Evolutionary conservation across 2,888 invertebrate genomes (phyloP), one percentile per base, ranked within the genome.

Genomic region (Digitonthophagus gazella): DNA sequence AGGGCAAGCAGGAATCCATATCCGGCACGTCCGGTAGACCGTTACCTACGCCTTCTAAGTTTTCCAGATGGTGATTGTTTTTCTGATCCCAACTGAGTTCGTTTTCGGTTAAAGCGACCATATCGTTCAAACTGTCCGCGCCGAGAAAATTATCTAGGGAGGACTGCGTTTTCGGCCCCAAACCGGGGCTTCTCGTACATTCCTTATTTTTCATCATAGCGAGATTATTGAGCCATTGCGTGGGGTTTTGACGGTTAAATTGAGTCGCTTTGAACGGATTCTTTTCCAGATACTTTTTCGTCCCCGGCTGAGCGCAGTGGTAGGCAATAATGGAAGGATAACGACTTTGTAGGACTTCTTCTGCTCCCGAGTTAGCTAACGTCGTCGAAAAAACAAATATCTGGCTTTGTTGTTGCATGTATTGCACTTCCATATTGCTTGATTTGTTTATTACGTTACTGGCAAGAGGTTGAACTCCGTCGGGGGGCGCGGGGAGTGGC

Each of bases 301-400:
- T 98, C 74, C 92, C 92, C 1, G 97, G 96, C 82, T 97, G 96
- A 20, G 96, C 93, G 86, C 96, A 95, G 80, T 98, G 98, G 83
- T 93, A 98, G 22, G 95, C 93, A 76, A 97, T 95, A 76, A 98
- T 97, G 66, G 95, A 93, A 77, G 93, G 91, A 82, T 91, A 96
- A 78, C 95, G 94, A 1, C 96, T 95, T 72, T 92, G 91, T 71
- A 95, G 84, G 11, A 97, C 97, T 11, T 94, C 90, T 78, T 98
- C 97, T 0, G 97, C 97, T 3, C 96, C 97, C 80, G 95, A 93
- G 83, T 98, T 98, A 2, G 97, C 98, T 83, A 97, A 85, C 78
- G 91, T 86, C 5, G 98, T 97, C 16, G 96, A 95, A 85, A 98
- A 98, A 76, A 98, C 97, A 88, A 97, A 98, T 82, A 98, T 96